phyloP scores from a whole-genome alignment of 2,888 invertebrate genomes.

The Leptogaster cylindrica region DNA sequence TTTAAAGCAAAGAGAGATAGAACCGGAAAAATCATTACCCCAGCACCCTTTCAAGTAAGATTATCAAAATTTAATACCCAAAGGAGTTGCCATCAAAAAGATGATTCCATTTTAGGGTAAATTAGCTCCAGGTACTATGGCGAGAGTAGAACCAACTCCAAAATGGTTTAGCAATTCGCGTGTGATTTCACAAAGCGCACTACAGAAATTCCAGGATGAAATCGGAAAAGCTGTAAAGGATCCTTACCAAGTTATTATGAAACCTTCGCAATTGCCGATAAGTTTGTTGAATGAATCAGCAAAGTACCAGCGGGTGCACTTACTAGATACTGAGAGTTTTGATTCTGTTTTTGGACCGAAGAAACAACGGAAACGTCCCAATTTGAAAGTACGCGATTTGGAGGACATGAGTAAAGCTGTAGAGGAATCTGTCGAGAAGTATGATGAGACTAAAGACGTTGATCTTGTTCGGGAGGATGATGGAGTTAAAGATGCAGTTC shows the following conservation, averaged over 20 bases:
- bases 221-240: slow-evolving; percentile 93
- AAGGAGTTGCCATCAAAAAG: no score
- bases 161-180: slow-evolving; percentile 99
- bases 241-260: slow-evolving; percentile 98
- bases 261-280: slow-evolving; percentile 91
- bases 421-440: slow-evolving; percentile 74
- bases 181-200: slow-evolving; percentile 89
- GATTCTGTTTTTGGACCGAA: slow-evolving; percentile 95
- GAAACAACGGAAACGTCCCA: slow-evolving; percentile 89
- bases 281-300: slow-evolving; percentile 91
- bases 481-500: slow-evolving; percentile 79
- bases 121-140: slow-evolving; percentile 85
- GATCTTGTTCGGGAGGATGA: slow-evolving; percentile 83
- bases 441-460: slow-evolving; percentile 81
- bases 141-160: slow-evolving; percentile 95
- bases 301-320: slow-evolving; percentile 88
- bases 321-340: slow-evolving; percentile 94
- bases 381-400: slow-evolving; percentile 75
- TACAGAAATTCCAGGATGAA: slow-evolving; percentile 92
- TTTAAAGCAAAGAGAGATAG: slow-evolving; percentile 93
- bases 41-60: slow-evolving; percentile 88
- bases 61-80: no score
- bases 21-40: slow-evolving; percentile 86
- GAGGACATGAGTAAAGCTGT: slow-evolving; percentile 78
- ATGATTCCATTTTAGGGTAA: slow-evolving; percentile 67